These are phyloP conservation scores for Crotalus tigris DNA, from an alignment of 2,113 vertebrate genomes.

Conservation along the genomic window DNA sequence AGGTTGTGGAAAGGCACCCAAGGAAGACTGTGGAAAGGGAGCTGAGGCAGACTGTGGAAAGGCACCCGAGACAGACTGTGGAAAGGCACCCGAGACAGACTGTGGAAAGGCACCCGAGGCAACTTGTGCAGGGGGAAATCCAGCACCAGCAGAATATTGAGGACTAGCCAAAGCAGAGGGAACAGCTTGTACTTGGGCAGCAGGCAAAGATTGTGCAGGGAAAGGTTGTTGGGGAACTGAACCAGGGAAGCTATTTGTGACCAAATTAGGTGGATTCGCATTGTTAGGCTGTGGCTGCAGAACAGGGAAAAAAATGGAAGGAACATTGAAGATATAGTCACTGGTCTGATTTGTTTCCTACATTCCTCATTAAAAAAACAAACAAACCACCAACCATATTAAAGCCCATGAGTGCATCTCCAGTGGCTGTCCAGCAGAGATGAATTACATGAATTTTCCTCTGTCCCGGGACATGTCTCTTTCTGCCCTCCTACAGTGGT, in stretches of 20 bases:
- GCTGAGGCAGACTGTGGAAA: no score
- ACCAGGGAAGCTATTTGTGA: fast-evolving
- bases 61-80: no score
- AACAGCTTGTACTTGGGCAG: neutral
- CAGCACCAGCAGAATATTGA: neutral
- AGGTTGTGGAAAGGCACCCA: no score
- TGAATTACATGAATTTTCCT: neutral
- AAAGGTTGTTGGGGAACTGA: neutral
- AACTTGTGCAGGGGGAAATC: no score
- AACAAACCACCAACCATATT: neutral
- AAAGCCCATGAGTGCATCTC: neutral
- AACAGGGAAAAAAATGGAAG: neutral
- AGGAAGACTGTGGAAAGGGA: no score
- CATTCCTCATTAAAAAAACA: neutral
- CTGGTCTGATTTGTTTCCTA: neutral
- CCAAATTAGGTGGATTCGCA: neutral
- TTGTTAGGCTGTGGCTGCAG: neutral
- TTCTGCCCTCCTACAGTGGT: neutral
- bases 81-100: no score
- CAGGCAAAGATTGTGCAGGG: neutral
- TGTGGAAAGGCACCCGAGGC: no score
- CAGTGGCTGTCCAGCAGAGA: neutral
- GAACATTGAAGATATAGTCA: neutral
- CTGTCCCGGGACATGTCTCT: no score
- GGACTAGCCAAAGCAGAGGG: neutral